These are phyloP conservation scores for Monopterus albus DNA, from an alignment of 2,113 vertebrate genomes.

Conservation along the genomic window DNA sequence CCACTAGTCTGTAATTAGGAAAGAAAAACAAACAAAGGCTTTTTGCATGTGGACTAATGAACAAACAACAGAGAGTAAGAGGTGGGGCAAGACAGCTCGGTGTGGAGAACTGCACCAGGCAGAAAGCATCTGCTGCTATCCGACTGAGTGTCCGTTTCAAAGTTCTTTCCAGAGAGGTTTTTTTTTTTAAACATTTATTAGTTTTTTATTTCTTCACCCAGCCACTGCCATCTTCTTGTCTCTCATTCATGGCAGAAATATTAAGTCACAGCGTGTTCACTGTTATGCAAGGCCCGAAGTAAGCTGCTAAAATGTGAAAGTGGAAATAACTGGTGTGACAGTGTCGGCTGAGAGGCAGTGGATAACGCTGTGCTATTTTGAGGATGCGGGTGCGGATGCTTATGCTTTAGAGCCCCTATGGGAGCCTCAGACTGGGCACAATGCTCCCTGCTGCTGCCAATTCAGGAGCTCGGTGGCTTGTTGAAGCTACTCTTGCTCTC, in stretches of 20 bases:
- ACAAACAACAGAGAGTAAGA: conserved; percentile 19
- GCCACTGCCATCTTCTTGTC: neutral
- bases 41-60: conserved; percentile 28
- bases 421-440: conserved; percentile 15
- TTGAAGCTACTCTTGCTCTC: conserved; percentile 9
- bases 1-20: conserved; percentile 23
- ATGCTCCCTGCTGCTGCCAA: conserved; percentile 18
- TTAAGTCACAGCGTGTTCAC: neutral
- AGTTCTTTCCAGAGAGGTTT: conserved; percentile 6
- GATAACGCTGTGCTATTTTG: conserved; percentile 46
- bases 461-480: conserved; percentile 25
- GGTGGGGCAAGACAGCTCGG: neutral
- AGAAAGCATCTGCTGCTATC: conserved; percentile 22
- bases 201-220: conserved; percentile 5
- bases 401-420: neutral
- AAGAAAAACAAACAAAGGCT: conserved; percentile 20
- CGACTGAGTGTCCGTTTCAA: conserved; percentile 21
- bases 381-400: conserved; percentile 41
- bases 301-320: conserved; percentile 33
- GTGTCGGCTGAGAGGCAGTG: conserved; percentile 18
- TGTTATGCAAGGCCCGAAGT: conserved; percentile 3
- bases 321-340: conserved; percentile 17
- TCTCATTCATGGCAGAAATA: conserved; percentile 2
- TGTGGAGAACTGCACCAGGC: conserved; percentile 9
- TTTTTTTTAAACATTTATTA: conserved; percentile 32